These are phyloP conservation scores for Pachypeltis micranthus DNA, from an alignment of 1,140 invertebrate species.

Conservation along the genomic window DNA sequence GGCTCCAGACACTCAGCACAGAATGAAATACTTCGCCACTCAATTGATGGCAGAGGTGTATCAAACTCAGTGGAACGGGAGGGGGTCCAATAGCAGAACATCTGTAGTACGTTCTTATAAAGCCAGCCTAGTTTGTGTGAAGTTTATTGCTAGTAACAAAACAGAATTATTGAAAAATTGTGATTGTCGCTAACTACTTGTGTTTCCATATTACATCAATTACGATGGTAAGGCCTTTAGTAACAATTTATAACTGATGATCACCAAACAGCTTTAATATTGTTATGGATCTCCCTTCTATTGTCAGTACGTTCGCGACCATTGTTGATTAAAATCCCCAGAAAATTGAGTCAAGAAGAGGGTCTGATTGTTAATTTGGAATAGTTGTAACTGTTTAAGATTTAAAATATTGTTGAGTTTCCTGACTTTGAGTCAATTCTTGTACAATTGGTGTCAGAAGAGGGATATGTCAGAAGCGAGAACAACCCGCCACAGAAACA, in stretches of 20 bases:
- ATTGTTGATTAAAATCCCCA: too few species aligned
- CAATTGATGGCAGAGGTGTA: neutral
- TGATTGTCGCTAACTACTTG: neutral
- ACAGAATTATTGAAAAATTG: neutral
- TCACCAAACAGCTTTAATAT: neutral
- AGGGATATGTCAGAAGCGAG: too few species aligned
- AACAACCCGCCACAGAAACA: too few species aligned
- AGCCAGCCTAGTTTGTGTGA: neutral
- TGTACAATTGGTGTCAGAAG: too few species aligned
- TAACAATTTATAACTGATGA: neutral
- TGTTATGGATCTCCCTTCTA: too few species aligned
- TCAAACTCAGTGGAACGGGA: neutral
- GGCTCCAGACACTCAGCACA: slow-evolving; percentile 44
- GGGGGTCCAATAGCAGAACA: neutral
- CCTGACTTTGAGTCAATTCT: too few species aligned
- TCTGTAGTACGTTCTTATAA: neutral
- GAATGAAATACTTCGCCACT: slow-evolving; percentile 8
- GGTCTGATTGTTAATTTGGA: too few species aligned
- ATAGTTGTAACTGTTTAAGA: too few species aligned
- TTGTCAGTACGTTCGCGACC: too few species aligned
- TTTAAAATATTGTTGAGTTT: too few species aligned
- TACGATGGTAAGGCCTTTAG: neutral
- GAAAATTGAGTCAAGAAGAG: too few species aligned
- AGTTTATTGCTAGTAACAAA: neutral
- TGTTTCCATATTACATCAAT: neutral